Evolutionary conservation across 1,140 invertebrate genomes (phyloP), one percentile per base, ranked within the genome.

Genomic region (Eumaeus atala): DNA sequence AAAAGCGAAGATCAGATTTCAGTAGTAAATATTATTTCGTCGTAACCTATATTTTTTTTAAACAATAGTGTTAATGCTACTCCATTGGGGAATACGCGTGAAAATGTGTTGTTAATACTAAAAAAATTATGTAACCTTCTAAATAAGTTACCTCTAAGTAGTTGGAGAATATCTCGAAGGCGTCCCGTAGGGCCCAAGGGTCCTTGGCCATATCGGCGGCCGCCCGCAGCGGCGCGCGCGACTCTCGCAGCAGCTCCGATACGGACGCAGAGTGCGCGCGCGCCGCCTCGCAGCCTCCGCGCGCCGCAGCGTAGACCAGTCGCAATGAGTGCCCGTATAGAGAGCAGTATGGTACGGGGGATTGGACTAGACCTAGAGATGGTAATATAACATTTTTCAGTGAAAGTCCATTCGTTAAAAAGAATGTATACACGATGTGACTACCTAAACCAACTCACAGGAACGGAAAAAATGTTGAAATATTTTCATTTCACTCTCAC

Each of bases 261-360:
- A 53, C 51, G 50, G 35, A 38, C 10, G 56, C 51, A 1, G 49
- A 59, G 38, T 58, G 62, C 36, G 67, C 66, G 18, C 59, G 35
- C 9, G 56, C 44, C 37, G 40, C 18, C 37, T 47, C 34, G 42
- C 49, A 48, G 50, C 36, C n/a, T 12, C 54, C 59, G 11, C 58
- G 51, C 36, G 72, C 67, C 60, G 77, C 57, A 47, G 67, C 63
- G 56, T 67, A 62, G 33, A 66, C 69, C 56, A 79, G 61, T 1
- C 58, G 56, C 28, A 87, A 61, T 10, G 61, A 61, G 16, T 33
- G 54, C 9, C 59, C 48, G 68, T 85, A 84, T 55, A 79, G 47
- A 54, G 82, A 77, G 61, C 74, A 69, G 64, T 83, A 82, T 1
- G 77, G 75, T 48, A 86, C 70, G 35, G 70, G 66, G 0, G 74